Evolutionary conservation across 2,888 invertebrate genomes (phyloP), one percentile per base, ranked within the genome.

Genomic region (Cerastis rubricosa): DNA sequence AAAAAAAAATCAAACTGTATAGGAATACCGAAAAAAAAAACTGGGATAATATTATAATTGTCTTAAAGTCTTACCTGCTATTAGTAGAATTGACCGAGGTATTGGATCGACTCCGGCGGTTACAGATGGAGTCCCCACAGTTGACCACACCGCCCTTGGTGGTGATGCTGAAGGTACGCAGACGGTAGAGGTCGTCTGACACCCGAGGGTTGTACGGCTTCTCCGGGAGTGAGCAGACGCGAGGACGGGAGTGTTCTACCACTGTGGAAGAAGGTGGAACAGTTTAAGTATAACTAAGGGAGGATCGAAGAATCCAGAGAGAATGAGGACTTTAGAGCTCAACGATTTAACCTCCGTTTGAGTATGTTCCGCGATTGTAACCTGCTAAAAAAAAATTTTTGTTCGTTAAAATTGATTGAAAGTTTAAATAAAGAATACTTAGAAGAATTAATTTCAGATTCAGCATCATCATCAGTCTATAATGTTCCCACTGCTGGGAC

Each of bases 111-210:
- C 98, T 98, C 61, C 98, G 97, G 14, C 98, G 97, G 87, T 98
- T 98, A 93, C 98, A 98, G 89, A 99, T 98, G 75, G 98, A 98
- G 95, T 99, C 99, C 0, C 99, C 99, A 87, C 98, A 98, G 96
- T 99, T 99, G 86, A 99, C 98, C 49, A 99, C 98, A 25, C 98
- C 98, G 0, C 99, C 99, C 93, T 98, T 98, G 91, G 98, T 98
- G 72, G 98, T 98, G 92, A 99, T 99, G 93, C 98, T 98, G 97
- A 99, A 99, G 78, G 98, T 98, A 2, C 99, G 95, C 79, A 99
- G 97, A 49, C 98, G 97, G 95, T 99, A 99, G 76, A 99, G 97
- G 94, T 99, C 98, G 90, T 98, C 98, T 65, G 98, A 98, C 25
- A 97, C 97, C 2, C 98, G 97, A 25, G 98, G 98, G 95, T 98